Percentiles rank a stretch among this genome's conserved stretches.
Conservation (phyloP, 1,140 invertebrate species). For the Megalonaias nervosa region DNA sequence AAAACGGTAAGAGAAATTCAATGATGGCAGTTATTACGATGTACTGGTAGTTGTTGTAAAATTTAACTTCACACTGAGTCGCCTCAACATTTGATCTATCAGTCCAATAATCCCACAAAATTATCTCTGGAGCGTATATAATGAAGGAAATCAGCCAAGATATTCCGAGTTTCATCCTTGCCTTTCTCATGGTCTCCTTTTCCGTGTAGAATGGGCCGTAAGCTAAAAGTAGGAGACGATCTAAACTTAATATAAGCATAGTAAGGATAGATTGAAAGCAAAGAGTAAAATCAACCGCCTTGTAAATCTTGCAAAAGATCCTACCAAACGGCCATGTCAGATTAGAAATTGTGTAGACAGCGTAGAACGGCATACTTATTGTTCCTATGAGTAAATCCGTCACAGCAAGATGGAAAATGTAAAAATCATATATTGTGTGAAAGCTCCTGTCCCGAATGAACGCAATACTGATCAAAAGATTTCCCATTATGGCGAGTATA, state of each 20-base stretch:
- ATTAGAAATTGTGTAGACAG: slow-evolving; percentile 35
- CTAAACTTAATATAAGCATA: slow-evolving; percentile 50
- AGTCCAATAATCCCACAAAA: slow-evolving; percentile 52
- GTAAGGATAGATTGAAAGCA: slow-evolving; percentile 48
- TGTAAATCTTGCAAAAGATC: slow-evolving; percentile 52
- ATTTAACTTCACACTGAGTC: slow-evolving; percentile 53
- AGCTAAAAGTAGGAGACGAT: slow-evolving; percentile 45
- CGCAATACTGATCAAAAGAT: slow-evolving; percentile 53
- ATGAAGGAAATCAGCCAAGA: slow-evolving; percentile 47
- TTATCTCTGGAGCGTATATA: slow-evolving; percentile 53
- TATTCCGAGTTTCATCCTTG: slow-evolving; percentile 29
- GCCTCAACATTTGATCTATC: slow-evolving; percentile 31
- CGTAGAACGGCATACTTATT: slow-evolving; percentile 55
- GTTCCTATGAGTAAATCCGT: slow-evolving; percentile 56
- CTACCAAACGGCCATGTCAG: slow-evolving; percentile 50
- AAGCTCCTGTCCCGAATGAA: slow-evolving; percentile 55
- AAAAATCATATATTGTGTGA: slow-evolving; percentile 57
- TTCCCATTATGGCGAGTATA: slow-evolving; percentile 46
- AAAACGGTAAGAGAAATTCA: slow-evolving; percentile 51
- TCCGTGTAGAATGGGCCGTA: slow-evolving; percentile 38
- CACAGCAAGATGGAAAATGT: slow-evolving; percentile 59
- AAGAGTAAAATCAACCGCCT: slow-evolving; percentile 49
- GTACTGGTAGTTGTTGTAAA: slow-evolving; percentile 39
- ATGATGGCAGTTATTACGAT: slow-evolving; percentile 42
- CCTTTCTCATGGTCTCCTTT: slow-evolving; percentile 32